phyloP scores from a whole-genome alignment of 2,888 invertebrate genomes.

The Chelonus formosanus region DNA sequence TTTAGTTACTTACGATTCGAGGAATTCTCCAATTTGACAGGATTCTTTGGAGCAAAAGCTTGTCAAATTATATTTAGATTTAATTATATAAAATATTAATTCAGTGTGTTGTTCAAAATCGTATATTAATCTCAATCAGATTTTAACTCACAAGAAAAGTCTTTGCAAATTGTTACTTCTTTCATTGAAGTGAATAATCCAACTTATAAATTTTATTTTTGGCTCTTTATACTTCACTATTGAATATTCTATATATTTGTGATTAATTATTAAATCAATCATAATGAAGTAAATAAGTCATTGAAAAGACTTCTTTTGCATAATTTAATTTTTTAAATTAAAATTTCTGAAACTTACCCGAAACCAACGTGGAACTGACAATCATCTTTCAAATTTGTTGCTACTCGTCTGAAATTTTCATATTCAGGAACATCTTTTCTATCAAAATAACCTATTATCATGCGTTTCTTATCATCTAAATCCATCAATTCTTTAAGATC shows the following conservation, averaged over 20 bases:
- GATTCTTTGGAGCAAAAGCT: conserved; percentile 61
- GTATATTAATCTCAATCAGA: conserved; percentile 1
- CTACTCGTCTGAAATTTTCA: conserved; percentile 80
- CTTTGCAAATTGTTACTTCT: no score
- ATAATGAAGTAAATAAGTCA: no score
- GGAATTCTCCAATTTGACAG: conserved; percentile 60
- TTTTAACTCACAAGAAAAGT: conserved; percentile 1
- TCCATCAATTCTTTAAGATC: conserved; percentile 77
- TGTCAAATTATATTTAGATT: conserved; percentile 52
- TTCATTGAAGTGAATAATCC: no score
- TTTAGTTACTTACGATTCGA: conserved; percentile 57
- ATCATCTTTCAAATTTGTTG: conserved; percentile 91
- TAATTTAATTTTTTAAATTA: no score
- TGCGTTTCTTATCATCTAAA: conserved; percentile 82
- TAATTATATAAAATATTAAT: conserved; percentile 32
- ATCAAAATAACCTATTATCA: conserved; percentile 92
- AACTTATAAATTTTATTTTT: no score
- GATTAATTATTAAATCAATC: no score
- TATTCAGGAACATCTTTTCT: conserved; percentile 82
- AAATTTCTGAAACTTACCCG: conserved; percentile 70
- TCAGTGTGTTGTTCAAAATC: neutral
- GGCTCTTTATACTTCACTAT: no score
- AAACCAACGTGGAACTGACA: conserved; percentile 94
- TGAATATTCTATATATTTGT: no score
- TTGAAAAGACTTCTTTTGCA: no score